Evolutionary conservation across 2,797 vertebrate genomes (phyloP), one percentile per base, ranked within the genome.

Genomic region (Threskiornis aethiopicus): DNA sequence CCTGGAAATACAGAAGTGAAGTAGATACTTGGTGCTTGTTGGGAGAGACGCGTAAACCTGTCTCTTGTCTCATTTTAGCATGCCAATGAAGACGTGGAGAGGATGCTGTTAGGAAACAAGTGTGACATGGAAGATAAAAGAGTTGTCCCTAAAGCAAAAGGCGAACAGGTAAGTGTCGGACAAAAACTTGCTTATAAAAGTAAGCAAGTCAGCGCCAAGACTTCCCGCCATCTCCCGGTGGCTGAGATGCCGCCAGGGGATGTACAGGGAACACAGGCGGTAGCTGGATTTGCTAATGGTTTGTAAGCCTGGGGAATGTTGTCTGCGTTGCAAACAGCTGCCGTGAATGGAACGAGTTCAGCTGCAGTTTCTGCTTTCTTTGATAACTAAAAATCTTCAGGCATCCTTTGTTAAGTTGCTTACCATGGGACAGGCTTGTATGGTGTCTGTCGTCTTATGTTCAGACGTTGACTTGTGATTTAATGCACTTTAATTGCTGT

Each of bases 91-190:
- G 99, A 99, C 37, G 99, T 99, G 94, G 99, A 99, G 98, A 98
- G 99, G 97, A 99, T 99, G 99, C 99, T 99, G 98, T 98, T 99
- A 99, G 99, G 99, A 98, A 99, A 99, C 99, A 99, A 99, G 98
- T 99, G 99, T 97, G 99, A 99, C 98, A 99, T 99, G 99, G 99
- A 99, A 91, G 99, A 99, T 96, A 99, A 99, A 98, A 98, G 99
- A 98, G 98, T 99, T 79, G 99, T 99, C 98, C 98, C 98, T 91
- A 99, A 99, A 98, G 98, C 99, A 97, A 99, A 99, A 99, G 99
- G 99, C 72, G 99, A 99, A 98, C 99, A 99, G 99, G 99, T 99
- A 88, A 96, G 96, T 31, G n/a, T 16, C 1, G 4, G 19, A 16
- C 59, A 26, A 33, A 35, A 67, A 9, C 51, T 31, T 10, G 37